Evolutionary conservation across 2,888 invertebrate genomes (phyloP), one percentile per base, ranked within the genome.

Genomic region (Cephus runcator): DNA sequence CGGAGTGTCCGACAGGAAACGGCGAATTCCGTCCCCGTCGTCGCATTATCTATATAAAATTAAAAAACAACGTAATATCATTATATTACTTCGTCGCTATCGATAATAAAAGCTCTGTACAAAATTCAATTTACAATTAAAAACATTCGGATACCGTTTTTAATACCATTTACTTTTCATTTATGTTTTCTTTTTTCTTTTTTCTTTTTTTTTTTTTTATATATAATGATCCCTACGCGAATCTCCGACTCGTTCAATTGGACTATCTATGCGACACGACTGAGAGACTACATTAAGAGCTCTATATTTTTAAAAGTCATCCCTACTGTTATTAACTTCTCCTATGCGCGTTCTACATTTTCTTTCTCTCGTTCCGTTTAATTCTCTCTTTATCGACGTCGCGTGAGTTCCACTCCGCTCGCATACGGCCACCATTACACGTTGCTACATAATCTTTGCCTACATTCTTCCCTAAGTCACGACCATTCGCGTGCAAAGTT

Each of bases 61-160:
- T 91, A 90, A 90, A 90, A 91, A 90, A 90, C 90, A 91, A 91
- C 90, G 89, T 90, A 91, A 91, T 91, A 89, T 90, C 85, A 87
- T 88, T 89, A 89, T 89, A 89, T 90, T 90, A 90, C 90, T 90
- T 90, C 87, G 89, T 89, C 89, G 86, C 88, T 89, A 90, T 87
- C 86, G 87, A 89, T 90, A 90, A 83, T 90, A 90, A 91, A 90
- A 90, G 87, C 89, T 91, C 89, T 91, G 90, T 91, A 91, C 90
- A 91, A 91, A 85, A 90, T 88, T 90, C 83, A 90, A 91, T 91
- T 88, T 90, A 90, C 88, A 90, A 89, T 90, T 90, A 90, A 90
- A 85, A 91, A 91, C 88, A 86, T 88, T 90, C 89, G 87, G 87
- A 89, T 91, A 89, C 86, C 56, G 56, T 56, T 56, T 23, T 56